These are phyloP conservation scores for Lucinisca nassula DNA, from an alignment of 2,888 invertebrate species.

Conservation along the genomic window DNA sequence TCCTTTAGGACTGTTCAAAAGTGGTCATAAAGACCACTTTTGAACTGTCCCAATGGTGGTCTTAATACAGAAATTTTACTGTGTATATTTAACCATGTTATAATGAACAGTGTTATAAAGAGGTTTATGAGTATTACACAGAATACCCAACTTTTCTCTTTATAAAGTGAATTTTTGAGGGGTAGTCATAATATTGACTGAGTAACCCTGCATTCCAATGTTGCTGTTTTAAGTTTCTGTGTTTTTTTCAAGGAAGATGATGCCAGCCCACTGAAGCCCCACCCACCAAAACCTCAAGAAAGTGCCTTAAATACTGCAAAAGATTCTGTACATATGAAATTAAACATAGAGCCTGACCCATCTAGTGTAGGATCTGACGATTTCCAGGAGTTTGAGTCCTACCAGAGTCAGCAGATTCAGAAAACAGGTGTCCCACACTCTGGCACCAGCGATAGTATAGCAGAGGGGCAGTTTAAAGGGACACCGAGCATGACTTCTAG, in stretches of 20 bases:
- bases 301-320: background rate
- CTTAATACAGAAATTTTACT: no score
- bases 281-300: slow-evolving; percentile 8
- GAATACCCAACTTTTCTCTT: no score
- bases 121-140: no score
- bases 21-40: no score
- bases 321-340: background rate
- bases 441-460: slow-evolving; percentile 95
- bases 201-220: no score
- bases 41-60: no score
- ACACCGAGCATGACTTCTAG: slow-evolving; percentile 90
- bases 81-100: no score
- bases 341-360: slow-evolving; percentile 72
- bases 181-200: no score
- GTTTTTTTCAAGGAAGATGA: slow-evolving; percentile 67
- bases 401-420: slow-evolving; percentile 79
- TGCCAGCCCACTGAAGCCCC: slow-evolving; percentile 45
- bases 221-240: background rate
- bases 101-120: no score
- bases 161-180: no score
- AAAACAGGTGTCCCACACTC: slow-evolving; percentile 90
- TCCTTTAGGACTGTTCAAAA: no score
- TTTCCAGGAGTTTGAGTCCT: slow-evolving; percentile 86
- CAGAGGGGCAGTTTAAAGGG: slow-evolving; percentile 91
- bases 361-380: slow-evolving; percentile 82